These are phyloP conservation scores for Stigmatopora argus DNA, from an alignment of 2,113 vertebrate genomes.

Conservation along the genomic window DNA sequence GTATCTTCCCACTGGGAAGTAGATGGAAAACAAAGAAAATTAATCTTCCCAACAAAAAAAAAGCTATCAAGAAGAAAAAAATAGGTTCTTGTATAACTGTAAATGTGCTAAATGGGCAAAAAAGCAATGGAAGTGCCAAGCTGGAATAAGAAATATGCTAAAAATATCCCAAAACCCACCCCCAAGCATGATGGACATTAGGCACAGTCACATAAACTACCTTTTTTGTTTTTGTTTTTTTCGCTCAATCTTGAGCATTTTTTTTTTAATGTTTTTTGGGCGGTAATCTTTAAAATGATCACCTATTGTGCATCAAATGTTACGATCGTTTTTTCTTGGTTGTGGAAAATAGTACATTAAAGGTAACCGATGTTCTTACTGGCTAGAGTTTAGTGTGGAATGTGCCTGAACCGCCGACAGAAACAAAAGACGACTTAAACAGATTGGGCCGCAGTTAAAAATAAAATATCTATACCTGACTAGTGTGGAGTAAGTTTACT, in stretches of 20 bases:
- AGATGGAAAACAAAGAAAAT: constrained; percentile 26
- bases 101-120: constrained; percentile 6
- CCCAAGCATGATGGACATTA: constrained; percentile 29
- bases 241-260: constrained; percentile 16
- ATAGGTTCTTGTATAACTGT: constrained; percentile 8
- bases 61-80: constrained; percentile 15
- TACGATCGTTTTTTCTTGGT: background rate
- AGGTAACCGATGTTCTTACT: constrained; percentile 22
- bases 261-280: constrained; percentile 8
- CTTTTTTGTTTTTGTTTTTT: constrained; percentile 6
- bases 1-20: constrained; percentile 40
- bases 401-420: background rate
- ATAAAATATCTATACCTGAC: background rate
- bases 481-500: too few relatives aligned
- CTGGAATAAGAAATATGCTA: constrained; percentile 50
- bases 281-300: constrained; percentile 19
- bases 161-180: constrained; percentile 31
- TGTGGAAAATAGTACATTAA: background rate
- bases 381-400: constrained; percentile 13
- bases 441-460: constrained; percentile 8
- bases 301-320: constrained; percentile 9
- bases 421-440: constrained; percentile 17
- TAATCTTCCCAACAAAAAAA: constrained; percentile 18
- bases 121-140: constrained; percentile 45
- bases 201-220: constrained; percentile 33